Base-by-base conservation (phyloP, 92 coral and sea anemone species). In the Palythoa heliodiscus region DNA sequence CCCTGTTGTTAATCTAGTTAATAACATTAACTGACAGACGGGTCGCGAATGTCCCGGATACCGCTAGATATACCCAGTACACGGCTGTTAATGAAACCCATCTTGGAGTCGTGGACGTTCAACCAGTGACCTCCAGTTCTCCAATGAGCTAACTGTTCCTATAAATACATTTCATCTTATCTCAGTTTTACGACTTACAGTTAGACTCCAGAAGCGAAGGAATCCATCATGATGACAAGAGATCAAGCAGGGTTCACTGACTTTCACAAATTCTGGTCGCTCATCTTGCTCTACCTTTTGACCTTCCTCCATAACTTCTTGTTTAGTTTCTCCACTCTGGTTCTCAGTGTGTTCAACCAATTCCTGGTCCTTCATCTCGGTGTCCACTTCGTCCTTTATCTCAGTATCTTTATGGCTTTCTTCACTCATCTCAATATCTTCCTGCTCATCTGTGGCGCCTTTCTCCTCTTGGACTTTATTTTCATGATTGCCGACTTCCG, bases 141-240 rank as follows among this genome's bases (percentile, higher is more conserved):
- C 50, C 50, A 43, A 43, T 43, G 9, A 43, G 50, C 50, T 43
- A 43, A 5, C 64, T 63, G 9, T 63, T n/a, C 22, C 69, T 63
- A 63, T n/a, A 63, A n/a, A 63, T 19, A 63, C 8, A n/a, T 43
- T 43, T 43, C 0, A 43, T 43, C 50, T 43, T 43, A 43, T 58
- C 2, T 14, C 70, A 64, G 70, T 29, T 69, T n/a, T 7, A 63
- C 1, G 25, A 90, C 98, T 78, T 86, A 96, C 99, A 92, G 87
- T 83, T 54, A 92, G 78, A 80, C 89, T 91, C 99, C 99, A 96
- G 84, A 96, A 96, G 52, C 99, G 92, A 15, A 96, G 75, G 83
- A 83, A 96, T 4, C 99, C 98, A 87, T 96, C 99, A 69, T 96
- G 99, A 77, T 96, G 98, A 19, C 90, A 84, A 2, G 99, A 91